A percentile compares a stretch with the other conserved stretches of the same genome.
Conservation (phyloP, 2,113 vertebrate genomes). For the Brachypteracias leptosomus region DNA sequence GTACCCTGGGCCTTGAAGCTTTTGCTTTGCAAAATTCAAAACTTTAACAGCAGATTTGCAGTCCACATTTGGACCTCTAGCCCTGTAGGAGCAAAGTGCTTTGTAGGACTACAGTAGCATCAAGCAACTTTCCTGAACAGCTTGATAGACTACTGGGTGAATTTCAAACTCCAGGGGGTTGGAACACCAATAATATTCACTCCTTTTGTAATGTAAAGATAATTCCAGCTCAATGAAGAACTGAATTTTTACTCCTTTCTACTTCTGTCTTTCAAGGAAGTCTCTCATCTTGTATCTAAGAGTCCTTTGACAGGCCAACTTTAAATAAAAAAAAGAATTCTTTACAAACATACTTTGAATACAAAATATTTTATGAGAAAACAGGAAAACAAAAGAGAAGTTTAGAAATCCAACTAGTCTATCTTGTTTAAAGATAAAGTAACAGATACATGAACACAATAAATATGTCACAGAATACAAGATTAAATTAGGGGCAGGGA, state of each 20-base stretch:
- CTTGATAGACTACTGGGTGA: not conserved
- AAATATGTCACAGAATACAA: not conserved
- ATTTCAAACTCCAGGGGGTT: not conserved
- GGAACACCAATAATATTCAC: not conserved
- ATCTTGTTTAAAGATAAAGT: not conserved
- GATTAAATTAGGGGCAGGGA: not conserved
- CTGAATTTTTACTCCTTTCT: not conserved
- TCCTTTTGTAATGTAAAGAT: not conserved
- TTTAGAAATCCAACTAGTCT: not conserved
- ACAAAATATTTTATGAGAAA: not conserved
- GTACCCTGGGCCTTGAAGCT: not conserved
- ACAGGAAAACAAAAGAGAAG: not conserved
- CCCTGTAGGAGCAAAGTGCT: not conserved
- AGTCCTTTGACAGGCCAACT: not conserved
- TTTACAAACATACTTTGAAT: not conserved
- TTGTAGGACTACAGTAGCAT: not conserved
- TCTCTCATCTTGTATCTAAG: not conserved
- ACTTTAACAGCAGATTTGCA: not conserved
- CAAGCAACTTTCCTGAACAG: not conserved
- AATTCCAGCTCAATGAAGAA: not conserved
- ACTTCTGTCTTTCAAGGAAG: not conserved
- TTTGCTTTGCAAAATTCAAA: not conserved
- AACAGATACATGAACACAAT: not conserved
- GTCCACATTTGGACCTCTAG: not conserved
- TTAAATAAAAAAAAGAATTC: not conserved